A percentile compares a stretch with the other conserved stretches of the same genome.
Evolutionary conservation across 1,140 invertebrate genomes (phyloP).

Genomic region (Stenopsyche tienmushanensis): DNA sequence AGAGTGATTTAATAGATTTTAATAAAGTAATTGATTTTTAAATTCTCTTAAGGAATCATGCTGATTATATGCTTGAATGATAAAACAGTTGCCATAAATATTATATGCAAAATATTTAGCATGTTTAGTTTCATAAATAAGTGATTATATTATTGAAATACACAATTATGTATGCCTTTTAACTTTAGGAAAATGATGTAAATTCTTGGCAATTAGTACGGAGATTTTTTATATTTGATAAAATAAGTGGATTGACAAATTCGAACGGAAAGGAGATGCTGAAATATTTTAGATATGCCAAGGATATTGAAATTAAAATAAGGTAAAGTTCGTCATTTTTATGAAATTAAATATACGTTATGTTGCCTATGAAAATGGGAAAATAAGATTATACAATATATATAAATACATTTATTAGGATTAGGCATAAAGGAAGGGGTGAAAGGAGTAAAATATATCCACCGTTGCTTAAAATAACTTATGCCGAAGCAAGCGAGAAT

Average conservation of each 20-base stretch:
- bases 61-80: no score
- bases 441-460: constrained; percentile 60
- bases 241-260: constrained; percentile 50
- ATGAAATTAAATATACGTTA: neutral
- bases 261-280: constrained; percentile 43
- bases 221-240: constrained; percentile 68
- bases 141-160: no score
- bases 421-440: constrained; percentile 53
- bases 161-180: no score
- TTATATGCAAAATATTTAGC: no score
- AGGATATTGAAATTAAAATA: constrained; percentile 46
- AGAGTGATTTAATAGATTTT: constrained; percentile 44
- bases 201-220: constrained; percentile 60
- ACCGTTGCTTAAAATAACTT: constrained; percentile 59
- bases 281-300: constrained; percentile 52
- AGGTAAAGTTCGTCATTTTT: constrained; percentile 17
- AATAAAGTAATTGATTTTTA: constrained; percentile 43
- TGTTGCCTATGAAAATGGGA: neutral
- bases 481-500: constrained; percentile 55
- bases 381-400: no score
- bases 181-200: constrained; percentile 52
- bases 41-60: no score
- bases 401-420: constrained; percentile 50
- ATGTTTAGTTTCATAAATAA: no score
- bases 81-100: no score